A percentile compares a stretch with the other conserved stretches of the same genome.
Evolutionary conservation across 2,113 vertebrate species (phyloP).

Genomic region (Toxotes jaculatrix): DNA sequence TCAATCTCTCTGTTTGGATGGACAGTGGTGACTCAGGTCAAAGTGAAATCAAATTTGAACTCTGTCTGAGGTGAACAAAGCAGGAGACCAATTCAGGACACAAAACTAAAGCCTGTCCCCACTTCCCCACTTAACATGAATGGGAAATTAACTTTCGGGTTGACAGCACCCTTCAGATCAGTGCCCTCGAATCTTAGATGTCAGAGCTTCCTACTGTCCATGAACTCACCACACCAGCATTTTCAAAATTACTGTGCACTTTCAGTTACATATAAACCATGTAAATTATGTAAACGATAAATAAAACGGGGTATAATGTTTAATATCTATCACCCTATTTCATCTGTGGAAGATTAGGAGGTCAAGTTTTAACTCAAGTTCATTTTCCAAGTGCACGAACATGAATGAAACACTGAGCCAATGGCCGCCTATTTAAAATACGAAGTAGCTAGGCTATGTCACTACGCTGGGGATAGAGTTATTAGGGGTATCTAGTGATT

Average conservation of each 20-base stretch:
- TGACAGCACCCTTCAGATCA: background rate
- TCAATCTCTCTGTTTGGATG: background rate
- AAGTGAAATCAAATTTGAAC: constrained; percentile 20
- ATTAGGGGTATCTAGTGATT: background rate
- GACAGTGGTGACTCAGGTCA: constrained; percentile 20
- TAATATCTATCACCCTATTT: background rate
- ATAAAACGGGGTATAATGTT: background rate
- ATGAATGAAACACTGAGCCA: background rate
- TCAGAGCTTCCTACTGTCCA: constrained; percentile 4
- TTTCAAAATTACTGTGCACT: background rate
- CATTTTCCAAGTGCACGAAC: background rate
- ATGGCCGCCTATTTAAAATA: background rate
- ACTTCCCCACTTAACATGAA: background rate
- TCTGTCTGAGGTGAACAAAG: background rate
- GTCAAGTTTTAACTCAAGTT: background rate
- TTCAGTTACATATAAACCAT: background rate
- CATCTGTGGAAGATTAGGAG: too few species aligned
- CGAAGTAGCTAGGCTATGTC: background rate
- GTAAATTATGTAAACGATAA: background rate
- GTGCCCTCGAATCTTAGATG: background rate
- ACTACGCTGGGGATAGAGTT: too few species aligned
- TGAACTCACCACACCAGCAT: constrained; percentile 23
- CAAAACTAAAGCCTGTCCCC: background rate
- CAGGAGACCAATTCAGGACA: background rate
- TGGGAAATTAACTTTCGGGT: background rate